phyloP scores from a whole-genome alignment of 2,113 vertebrate species.

The Silurus meridionalis region DNA sequence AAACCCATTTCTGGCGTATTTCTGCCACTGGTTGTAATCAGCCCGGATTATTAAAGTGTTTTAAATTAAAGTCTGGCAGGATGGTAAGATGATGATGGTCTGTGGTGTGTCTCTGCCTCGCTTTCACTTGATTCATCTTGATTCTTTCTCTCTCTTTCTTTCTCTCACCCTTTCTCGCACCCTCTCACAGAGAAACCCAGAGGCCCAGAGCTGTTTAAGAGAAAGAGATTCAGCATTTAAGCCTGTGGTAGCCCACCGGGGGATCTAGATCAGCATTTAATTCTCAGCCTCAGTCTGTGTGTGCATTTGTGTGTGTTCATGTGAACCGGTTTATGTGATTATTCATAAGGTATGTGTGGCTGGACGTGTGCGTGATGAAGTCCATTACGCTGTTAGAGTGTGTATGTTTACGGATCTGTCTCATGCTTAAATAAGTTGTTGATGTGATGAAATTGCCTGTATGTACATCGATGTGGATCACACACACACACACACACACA shows the following conservation, averaged over 20 bases:
- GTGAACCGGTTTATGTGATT: slow-evolving; percentile 22
- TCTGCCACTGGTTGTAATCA: slow-evolving; percentile 66
- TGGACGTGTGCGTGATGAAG: slow-evolving; percentile 58
- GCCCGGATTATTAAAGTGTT: slow-evolving; percentile 61
- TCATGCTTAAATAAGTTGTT: slow-evolving; percentile 80
- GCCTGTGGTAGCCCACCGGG: slow-evolving; percentile 75
- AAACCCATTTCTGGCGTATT: slow-evolving; percentile 34
- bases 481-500: too few relatives aligned
- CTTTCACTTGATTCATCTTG: slow-evolving; percentile 60
- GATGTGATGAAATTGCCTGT: not conserved
- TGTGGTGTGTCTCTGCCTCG: slow-evolving; percentile 61
- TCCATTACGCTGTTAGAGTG: slow-evolving; percentile 73
- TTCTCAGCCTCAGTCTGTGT: slow-evolving; percentile 69
- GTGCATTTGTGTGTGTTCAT: slow-evolving; percentile 32
- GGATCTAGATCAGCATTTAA: slow-evolving; percentile 84
- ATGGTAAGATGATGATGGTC: slow-evolving; percentile 49
- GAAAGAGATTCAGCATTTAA: slow-evolving; percentile 76
- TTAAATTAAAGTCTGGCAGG: slow-evolving; percentile 64
- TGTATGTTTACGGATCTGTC: slow-evolving; percentile 88
- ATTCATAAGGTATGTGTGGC: slow-evolving; percentile 36
- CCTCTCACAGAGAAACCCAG: slow-evolving; percentile 65
- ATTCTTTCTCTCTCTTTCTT: slow-evolving; percentile 45
- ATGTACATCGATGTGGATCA: not conserved
- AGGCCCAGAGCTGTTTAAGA: slow-evolving; percentile 78
- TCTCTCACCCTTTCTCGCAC: slow-evolving; percentile 43